Percentiles rank a stretch among this genome's conserved stretches.
Conservation (phyloP, 2,113 vertebrate genomes). For the Malaclemys terrapin region DNA sequence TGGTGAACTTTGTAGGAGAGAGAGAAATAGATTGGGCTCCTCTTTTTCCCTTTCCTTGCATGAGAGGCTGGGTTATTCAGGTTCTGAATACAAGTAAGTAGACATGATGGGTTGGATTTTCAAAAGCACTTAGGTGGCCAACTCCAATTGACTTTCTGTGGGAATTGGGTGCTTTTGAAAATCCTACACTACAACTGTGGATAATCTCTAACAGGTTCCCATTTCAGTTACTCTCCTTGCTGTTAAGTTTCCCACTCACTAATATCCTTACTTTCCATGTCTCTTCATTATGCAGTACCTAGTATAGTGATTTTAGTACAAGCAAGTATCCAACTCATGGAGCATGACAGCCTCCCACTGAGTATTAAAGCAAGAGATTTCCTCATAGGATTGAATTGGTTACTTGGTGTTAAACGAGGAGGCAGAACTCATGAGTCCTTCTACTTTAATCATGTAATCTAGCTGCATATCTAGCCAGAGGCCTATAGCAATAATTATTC, state of each 20-base stretch:
- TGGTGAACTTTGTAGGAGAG: neutral
- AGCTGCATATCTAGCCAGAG: neutral
- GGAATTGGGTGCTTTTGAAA: conserved; percentile 12
- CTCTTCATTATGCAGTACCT: neutral
- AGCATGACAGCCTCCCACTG: neutral
- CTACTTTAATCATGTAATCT: neutral
- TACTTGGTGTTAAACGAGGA: neutral
- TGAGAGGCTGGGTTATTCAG: neutral
- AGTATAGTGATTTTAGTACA: neutral
- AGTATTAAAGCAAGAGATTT: neutral
- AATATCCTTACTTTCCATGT: neutral
- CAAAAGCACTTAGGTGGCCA: conserved; percentile 26
- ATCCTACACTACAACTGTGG: neutral
- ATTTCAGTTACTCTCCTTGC: conserved; percentile 16
- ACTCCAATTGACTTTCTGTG: neutral
- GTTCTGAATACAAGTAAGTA: conserved; percentile 22
- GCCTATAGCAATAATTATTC: neutral
- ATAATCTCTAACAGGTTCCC: neutral
- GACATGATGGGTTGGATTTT: conserved; percentile 36
- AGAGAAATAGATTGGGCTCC: fast-evolving
- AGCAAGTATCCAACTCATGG: neutral
- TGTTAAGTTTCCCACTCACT: conserved; percentile 1
- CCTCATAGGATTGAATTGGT: neutral
- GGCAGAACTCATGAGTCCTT: conserved; percentile 12
- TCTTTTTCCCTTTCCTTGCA: neutral